These are phyloP conservation scores for Leptinotarsa haldemani DNA, from an alignment of 2,888 invertebrate species.

Conservation along the genomic window DNA sequence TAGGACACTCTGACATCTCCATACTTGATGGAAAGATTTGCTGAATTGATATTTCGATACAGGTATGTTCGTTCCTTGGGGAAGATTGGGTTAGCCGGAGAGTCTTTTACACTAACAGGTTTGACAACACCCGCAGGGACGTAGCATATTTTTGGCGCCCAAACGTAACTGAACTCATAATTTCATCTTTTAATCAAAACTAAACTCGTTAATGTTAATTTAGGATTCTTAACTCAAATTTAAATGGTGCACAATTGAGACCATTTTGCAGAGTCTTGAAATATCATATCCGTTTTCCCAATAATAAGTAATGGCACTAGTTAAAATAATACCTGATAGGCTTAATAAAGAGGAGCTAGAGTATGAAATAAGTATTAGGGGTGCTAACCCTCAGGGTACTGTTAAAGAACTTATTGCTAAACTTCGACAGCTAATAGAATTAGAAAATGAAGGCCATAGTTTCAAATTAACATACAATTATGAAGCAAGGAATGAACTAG, in stretches of 20 bases:
- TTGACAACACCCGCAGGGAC: neutral
- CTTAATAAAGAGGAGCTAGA: constrained; percentile 2
- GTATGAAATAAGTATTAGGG: neutral
- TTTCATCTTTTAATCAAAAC: neutral
- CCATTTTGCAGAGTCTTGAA: neutral
- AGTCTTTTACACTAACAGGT: too few species aligned
- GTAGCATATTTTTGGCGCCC: neutral
- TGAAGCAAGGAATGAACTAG: too few species aligned
- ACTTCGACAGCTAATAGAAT: constrained; percentile 7
- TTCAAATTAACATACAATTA: neutral
- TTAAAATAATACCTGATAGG: neutral
- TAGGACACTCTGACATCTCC: too few species aligned
- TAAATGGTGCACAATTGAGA: neutral
- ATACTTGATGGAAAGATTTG: too few species aligned
- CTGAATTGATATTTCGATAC: too few species aligned
- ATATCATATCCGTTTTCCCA: neutral
- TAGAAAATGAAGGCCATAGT: constrained; percentile 2
- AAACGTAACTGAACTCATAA: neutral
- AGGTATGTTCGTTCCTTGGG: too few species aligned
- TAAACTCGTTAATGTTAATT: neutral
- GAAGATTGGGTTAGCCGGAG: too few species aligned
- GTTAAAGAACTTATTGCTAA: constrained; percentile 7
- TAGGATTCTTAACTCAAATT: neutral
- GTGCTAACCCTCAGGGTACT: neutral
- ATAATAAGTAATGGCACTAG: constrained; percentile 1